Evolutionary conservation across 2,888 invertebrate genomes (phyloP).

Genomic region (Rhagophthalmus giganteus): DNA sequence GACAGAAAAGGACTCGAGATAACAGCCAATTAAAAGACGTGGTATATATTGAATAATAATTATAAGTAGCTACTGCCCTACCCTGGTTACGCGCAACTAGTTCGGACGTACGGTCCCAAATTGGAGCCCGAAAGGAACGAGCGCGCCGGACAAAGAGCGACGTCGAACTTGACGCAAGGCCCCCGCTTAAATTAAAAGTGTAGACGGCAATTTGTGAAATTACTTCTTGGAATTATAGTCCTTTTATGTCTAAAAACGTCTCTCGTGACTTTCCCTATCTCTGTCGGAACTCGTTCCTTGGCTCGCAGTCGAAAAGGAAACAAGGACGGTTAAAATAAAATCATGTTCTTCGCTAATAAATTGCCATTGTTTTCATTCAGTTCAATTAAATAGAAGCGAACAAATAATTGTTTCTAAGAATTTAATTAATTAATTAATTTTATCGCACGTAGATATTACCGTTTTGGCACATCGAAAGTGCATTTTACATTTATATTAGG

Average conservation of each 20-base stretch:
- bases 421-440: slow-evolving; percentile 51
- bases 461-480: slow-evolving; percentile 12
- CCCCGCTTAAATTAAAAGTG: slow-evolving; percentile 49
- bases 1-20: slow-evolving; percentile 42
- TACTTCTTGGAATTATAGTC: slow-evolving; percentile 53
- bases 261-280: slow-evolving; percentile 25
- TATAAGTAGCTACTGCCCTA: slow-evolving; percentile 51
- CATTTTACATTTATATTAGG: slow-evolving; percentile 5
- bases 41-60: slow-evolving; percentile 58
- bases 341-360: slow-evolving; percentile 28
- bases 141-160: slow-evolving; percentile 4
- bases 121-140: slow-evolving; percentile 15
- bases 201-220: slow-evolving; percentile 57
- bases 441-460: slow-evolving; percentile 40
- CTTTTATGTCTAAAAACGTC: slow-evolving; percentile 34
- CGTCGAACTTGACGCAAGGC: not conserved
- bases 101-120: slow-evolving; percentile 33
- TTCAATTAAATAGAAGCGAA: slow-evolving; percentile 31
- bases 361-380: slow-evolving; percentile 25
- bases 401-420: slow-evolving; percentile 43
- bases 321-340: slow-evolving; percentile 19
- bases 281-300: slow-evolving; percentile 6
- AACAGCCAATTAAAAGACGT: slow-evolving; percentile 58
- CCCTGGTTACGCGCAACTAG: slow-evolving; percentile 29
- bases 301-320: slow-evolving; percentile 15